phyloP scores from a whole-genome alignment of 2,113 vertebrate genomes.

The Romanogobio albipinnatus region DNA sequence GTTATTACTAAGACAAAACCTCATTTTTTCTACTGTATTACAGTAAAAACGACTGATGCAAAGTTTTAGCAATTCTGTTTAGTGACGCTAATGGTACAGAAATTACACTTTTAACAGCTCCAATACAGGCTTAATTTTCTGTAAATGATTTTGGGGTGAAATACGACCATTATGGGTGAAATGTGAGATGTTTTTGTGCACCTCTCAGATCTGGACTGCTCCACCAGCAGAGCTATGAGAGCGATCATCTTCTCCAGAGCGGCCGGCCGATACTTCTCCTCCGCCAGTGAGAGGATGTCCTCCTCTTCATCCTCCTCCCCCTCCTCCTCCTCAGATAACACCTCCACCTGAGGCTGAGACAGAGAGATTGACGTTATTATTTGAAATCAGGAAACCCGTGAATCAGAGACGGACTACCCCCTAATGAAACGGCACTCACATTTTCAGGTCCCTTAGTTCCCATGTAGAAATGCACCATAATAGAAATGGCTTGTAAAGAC shows the following conservation, averaged over 20 bases:
- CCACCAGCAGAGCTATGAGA: constrained; percentile 95
- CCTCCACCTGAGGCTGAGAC: constrained; percentile 93
- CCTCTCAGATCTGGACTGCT: constrained; percentile 98
- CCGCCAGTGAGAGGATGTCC: constrained; percentile 95
- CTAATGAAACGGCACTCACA: constrained; percentile 75
- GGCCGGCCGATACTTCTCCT: constrained; percentile 98
- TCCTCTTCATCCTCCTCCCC: constrained; percentile 98
- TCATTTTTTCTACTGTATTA: background rate
- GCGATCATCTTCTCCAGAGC: constrained; percentile 99
- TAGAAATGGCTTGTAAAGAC: constrained; percentile 97
- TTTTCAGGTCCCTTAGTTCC: constrained; percentile 99
- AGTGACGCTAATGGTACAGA: background rate
- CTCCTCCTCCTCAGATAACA: constrained; percentile 97
- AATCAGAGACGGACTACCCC: background rate
- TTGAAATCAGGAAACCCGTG: background rate
- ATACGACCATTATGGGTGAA: background rate
- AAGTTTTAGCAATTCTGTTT: background rate
- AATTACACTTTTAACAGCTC: background rate
- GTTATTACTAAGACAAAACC: background rate
- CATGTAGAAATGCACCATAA: constrained; percentile 99
- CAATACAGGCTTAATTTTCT: background rate
- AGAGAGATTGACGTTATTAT: background rate
- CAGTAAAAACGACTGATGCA: background rate
- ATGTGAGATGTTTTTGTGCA: constrained; percentile 45
- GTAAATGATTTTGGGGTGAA: background rate